Evolutionary conservation across 37 sponge, comb jelly and placozoan species (phyloP).

Genomic region (Amphimedon queenslandica): DNA sequence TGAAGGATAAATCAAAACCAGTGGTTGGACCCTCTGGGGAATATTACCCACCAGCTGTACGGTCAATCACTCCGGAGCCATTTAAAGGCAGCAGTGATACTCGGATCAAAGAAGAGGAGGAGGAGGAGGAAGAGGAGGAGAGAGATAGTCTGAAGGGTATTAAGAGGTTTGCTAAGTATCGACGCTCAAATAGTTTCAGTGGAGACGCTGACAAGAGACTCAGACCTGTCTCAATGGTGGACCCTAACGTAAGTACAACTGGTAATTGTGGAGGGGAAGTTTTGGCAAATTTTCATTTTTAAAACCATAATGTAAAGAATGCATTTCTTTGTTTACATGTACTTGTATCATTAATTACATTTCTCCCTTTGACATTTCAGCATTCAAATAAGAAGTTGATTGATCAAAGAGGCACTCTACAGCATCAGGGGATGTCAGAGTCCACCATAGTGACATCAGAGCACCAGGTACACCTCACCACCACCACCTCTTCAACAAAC

Average conservation of each 20-base stretch:
- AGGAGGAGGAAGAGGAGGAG: not conserved
- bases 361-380: no score
- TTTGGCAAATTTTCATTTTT: not conserved
- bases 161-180: not conserved
- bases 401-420: no score
- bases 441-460: no score
- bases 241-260: not conserved
- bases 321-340: not conserved
- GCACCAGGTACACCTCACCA: no score
- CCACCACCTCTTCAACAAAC: no score
- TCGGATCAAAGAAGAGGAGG: not conserved
- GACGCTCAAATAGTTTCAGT: not conserved
- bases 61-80: not conserved
- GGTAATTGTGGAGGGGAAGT: not conserved
- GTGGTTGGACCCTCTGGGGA: not conserved
- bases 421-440: no score
- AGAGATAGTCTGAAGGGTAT: not conserved
- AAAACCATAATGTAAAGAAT: not conserved
- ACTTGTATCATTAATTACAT: no score
- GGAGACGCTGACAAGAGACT: not conserved
- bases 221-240: slow-evolving; percentile 1
- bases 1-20: not conserved
- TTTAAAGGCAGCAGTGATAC: not conserved
- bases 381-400: no score
- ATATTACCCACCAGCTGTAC: not conserved